Evolutionary conservation across 2,113 vertebrate species (phyloP).

Genomic region (Pterophyllum scalare): DNA sequence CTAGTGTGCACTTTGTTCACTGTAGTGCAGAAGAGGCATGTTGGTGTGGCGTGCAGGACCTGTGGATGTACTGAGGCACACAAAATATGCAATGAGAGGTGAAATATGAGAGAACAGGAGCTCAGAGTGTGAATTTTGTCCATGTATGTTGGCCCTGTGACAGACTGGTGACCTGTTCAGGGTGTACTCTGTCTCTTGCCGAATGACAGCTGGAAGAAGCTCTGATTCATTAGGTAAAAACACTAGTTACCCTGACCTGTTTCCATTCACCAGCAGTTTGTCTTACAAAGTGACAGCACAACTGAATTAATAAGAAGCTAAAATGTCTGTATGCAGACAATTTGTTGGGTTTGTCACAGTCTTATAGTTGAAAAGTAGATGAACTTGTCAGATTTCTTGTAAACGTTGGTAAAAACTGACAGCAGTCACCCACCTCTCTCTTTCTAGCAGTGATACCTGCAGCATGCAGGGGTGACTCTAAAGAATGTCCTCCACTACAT

Average conservation of each 20-base stretch:
- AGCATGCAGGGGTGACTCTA: not conserved
- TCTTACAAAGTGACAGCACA: too few relatives aligned
- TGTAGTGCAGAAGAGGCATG: not conserved
- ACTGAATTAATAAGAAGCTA: not conserved
- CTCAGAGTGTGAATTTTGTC: not conserved
- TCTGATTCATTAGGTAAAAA: not conserved
- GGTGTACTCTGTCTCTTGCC: not conserved
- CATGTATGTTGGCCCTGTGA: not conserved
- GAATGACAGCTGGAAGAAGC: not conserved
- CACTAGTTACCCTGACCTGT: not conserved
- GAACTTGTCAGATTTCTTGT: not conserved
- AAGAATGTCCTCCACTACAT: too few relatives aligned
- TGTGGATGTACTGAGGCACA: not conserved
- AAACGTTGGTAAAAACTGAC: not conserved
- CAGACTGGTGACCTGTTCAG: not conserved
- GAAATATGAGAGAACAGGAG: not conserved
- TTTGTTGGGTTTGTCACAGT: not conserved
- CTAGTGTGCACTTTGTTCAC: slow-evolving; percentile 34
- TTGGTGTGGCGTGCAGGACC: not conserved
- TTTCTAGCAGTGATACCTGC: not conserved
- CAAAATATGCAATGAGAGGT: not conserved
- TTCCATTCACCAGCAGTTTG: too few relatives aligned
- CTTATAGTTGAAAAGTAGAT: not conserved
- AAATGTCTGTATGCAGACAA: not conserved
- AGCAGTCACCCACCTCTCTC: not conserved